Evolutionary conservation across 2,113 vertebrate genomes (phyloP).

Genomic region (Perccottus glenii): DNA sequence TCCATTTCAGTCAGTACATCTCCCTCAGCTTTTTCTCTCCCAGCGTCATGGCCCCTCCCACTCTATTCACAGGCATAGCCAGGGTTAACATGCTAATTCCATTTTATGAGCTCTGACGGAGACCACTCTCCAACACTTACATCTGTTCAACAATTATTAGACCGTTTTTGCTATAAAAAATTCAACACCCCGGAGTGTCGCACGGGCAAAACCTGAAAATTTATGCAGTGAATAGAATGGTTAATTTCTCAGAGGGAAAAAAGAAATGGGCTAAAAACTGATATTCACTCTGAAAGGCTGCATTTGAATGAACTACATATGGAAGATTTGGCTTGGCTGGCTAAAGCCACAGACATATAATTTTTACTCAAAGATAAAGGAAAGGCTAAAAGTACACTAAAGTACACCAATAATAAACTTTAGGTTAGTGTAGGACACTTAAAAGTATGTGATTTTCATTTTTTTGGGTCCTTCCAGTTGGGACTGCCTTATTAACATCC

Average conservation of each 20-base stretch:
- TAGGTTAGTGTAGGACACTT: not conserved
- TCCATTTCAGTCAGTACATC: slow-evolving; percentile 36
- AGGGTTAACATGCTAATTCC: slow-evolving; percentile 95
- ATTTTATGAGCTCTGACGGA: slow-evolving; percentile 92
- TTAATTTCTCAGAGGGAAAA: slow-evolving; percentile 96
- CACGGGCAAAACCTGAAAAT: slow-evolving; percentile 96
- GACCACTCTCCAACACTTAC: slow-evolving; percentile 93
- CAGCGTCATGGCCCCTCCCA: slow-evolving; percentile 4
- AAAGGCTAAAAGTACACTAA: slow-evolving; percentile 1
- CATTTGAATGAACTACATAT: slow-evolving; percentile 62
- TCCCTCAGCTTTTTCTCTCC: not conserved
- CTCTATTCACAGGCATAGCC: slow-evolving; percentile 53
- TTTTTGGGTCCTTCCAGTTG: not conserved
- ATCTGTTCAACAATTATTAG: slow-evolving; percentile 99
- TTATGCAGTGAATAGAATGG: slow-evolving; percentile 96
- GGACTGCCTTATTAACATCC: slow-evolving; percentile 49
- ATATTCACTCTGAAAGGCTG: slow-evolving; percentile 89
- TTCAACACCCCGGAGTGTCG: slow-evolving; percentile 95
- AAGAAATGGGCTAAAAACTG: slow-evolving; percentile 84
- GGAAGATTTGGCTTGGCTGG: slow-evolving; percentile 78
- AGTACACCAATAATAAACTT: not conserved
- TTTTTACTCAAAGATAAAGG: not conserved
- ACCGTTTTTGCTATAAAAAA: slow-evolving; percentile 98
- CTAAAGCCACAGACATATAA: slow-evolving; percentile 54
- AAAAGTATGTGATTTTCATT: not conserved